Base-by-base conservation (phyloP, 2,797 vertebrate species). In the Tenualosa ilisha region DNA sequence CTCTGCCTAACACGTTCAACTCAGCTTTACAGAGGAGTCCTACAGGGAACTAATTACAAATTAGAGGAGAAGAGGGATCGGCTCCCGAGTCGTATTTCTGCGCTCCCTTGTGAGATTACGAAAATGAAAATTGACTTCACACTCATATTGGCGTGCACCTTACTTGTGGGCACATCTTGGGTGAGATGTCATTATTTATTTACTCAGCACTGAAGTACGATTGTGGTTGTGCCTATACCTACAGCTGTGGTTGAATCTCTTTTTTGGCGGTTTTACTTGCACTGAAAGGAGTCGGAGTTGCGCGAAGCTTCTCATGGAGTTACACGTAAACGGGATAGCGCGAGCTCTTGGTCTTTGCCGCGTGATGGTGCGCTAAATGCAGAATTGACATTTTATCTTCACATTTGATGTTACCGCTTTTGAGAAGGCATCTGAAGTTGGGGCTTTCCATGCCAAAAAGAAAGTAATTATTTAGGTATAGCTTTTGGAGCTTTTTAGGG, bases 81-180 rank as follows among this genome's bases (percentile, higher is more conserved):
- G 56, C 50, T 85, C 84, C 59, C 59, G 31, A 84, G 89, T 88
- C 63, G 84, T 75, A 51, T 26, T 81, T 43, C 9, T 51, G 82
- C 40, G 50, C 40, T 81, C 83, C 17, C 49, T 85, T 46, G 88
- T 84, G 82, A 79, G 86, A 81, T 89, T 88, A 92, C 93, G 89
- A 94, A 94, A 88, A 96, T 96, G 95, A 93, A 88, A 89, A 84
- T 88, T 86, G 92, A 89, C 91, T 92, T 93, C 91, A 85, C 89
- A 89, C 68, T 94, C 91, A 87, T 94, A 87, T 88, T 96, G 93
- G 91, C 93, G 90, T 95, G 91, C 91, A 92, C 93, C 91, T 93
- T 94, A 88, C 91, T 94, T 84, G 90, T 90, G 90, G 92, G 90
- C 85, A 89, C 94, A 91, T 95, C 95, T 88, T 91, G 85, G 96